These are phyloP conservation scores for Pasiphila rectangulata DNA, from an alignment of 2,888 invertebrate species.

Conservation along the genomic window DNA sequence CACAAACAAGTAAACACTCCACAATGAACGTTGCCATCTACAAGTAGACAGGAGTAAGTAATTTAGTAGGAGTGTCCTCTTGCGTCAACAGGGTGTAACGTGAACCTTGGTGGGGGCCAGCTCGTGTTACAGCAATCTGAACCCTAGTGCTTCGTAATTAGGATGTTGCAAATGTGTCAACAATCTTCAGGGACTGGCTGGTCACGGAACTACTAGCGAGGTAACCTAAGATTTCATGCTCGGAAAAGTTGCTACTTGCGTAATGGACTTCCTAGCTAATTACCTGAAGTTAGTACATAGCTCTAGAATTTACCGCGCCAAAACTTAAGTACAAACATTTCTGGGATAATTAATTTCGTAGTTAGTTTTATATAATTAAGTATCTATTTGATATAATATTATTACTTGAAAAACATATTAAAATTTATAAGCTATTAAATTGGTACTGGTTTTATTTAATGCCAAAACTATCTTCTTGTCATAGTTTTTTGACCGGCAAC, in stretches of 20 bases:
- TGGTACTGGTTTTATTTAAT: too few species aligned
- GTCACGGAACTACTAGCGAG: conserved; percentile 20
- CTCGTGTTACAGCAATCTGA: conserved; percentile 23
- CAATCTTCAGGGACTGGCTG: conserved; percentile 15
- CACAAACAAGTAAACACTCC: too few species aligned
- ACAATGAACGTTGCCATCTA: not conserved
- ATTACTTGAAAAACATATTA: too few species aligned
- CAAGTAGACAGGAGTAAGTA: conserved; percentile 21
- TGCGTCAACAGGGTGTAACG: conserved; percentile 35
- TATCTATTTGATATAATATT: too few species aligned
- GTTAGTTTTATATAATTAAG: too few species aligned
- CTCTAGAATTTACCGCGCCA: not conserved
- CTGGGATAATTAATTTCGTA: too few species aligned
- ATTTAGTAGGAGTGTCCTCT: conserved; percentile 33
- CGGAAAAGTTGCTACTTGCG: conserved; percentile 9
- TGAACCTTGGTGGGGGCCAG: conserved; percentile 23
- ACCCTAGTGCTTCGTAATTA: conserved; percentile 17
- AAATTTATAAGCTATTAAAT: too few species aligned
- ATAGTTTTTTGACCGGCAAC: too few species aligned
- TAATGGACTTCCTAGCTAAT: conserved; percentile 8
- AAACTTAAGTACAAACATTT: too few species aligned
- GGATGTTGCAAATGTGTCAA: conserved; percentile 20
- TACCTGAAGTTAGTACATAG: too few species aligned
- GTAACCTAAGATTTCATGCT: conserved; percentile 23
- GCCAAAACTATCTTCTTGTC: too few species aligned